phyloP scores from a whole-genome alignment of 2,113 vertebrate genomes.

The Chamaea fasciata region DNA sequence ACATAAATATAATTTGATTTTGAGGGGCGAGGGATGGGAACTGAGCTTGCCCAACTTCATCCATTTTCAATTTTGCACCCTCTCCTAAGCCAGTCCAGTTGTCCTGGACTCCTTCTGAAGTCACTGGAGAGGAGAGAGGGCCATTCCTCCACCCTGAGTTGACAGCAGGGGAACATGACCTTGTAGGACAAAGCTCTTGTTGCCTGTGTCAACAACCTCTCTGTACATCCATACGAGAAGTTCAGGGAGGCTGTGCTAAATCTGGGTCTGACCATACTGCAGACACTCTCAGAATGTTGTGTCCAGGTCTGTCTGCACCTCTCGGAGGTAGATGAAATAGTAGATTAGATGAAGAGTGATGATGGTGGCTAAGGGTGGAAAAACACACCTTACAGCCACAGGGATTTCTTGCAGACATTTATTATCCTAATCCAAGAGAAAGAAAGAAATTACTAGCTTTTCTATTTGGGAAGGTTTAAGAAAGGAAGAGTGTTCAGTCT shows the following conservation, averaged over 20 bases:
- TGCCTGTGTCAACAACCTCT: neutral
- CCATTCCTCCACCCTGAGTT: fast-evolving
- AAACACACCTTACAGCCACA: neutral
- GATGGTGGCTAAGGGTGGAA: neutral
- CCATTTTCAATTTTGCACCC: neutral
- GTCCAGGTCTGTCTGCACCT: neutral
- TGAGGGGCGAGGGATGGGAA: neutral
- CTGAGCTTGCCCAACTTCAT: neutral
- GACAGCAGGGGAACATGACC: fast-evolving
- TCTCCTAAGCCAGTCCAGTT: neutral
- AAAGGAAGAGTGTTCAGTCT: neutral
- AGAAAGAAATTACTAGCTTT: neutral
- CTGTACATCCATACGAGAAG: neutral
- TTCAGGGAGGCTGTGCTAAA: neutral
- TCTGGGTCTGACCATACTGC: neutral
- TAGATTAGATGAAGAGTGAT: neutral
- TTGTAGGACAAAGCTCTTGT: neutral
- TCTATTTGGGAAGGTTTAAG: neutral
- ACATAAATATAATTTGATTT: neutral
- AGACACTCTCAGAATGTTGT: neutral
- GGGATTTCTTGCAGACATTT: neutral
- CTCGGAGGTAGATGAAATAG: neutral
- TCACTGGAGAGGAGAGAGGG: neutral
- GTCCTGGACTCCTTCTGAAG: neutral
- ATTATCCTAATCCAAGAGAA: neutral